Evolutionary conservation across 2,888 invertebrate genomes (phyloP).

Genomic region (Phyllotreta striolata): DNA sequence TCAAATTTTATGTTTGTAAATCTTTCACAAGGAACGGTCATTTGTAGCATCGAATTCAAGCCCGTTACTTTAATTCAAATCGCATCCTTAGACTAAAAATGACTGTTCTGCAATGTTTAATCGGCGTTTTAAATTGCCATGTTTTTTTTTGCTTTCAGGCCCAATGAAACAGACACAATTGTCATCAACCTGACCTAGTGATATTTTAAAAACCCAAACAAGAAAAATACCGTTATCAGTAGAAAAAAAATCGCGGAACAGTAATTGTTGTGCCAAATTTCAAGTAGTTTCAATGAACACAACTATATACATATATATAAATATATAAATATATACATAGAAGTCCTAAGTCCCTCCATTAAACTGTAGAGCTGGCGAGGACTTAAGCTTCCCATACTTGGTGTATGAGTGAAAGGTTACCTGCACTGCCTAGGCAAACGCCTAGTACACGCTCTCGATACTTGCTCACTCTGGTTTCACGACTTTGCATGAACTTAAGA

Average conservation of each 20-base stretch:
- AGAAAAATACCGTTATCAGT: constrained; percentile 54
- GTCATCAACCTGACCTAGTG: constrained; percentile 58
- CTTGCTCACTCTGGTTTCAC: constrained; percentile 52
- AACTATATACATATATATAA: constrained; percentile 23
- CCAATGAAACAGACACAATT: constrained; percentile 61
- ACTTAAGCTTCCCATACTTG: constrained; percentile 44
- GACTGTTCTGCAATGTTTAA: constrained; percentile 19
- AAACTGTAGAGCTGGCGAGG: constrained; percentile 43
- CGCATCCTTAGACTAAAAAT: background rate
- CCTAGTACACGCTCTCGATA: constrained; percentile 40
- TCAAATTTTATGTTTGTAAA: no score
- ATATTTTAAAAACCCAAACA: constrained; percentile 55
- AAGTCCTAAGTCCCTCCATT: constrained; percentile 39
- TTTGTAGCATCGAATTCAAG: no score
- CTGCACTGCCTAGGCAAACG: constrained; percentile 47
- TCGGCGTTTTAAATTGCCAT: constrained; percentile 35
- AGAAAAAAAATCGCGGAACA: constrained; percentile 52
- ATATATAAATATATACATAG: constrained; percentile 14
- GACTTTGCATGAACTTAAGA: constrained; percentile 51
- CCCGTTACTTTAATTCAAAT: no score
- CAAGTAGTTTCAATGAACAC: constrained; percentile 45
- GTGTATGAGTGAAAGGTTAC: constrained; percentile 49
- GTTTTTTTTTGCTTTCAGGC: constrained; percentile 60
- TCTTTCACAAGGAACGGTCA: no score
- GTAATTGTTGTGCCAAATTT: constrained; percentile 61